Conservation (phyloP, 2,888 invertebrate genomes). For the Plutella xylostella region DNA sequence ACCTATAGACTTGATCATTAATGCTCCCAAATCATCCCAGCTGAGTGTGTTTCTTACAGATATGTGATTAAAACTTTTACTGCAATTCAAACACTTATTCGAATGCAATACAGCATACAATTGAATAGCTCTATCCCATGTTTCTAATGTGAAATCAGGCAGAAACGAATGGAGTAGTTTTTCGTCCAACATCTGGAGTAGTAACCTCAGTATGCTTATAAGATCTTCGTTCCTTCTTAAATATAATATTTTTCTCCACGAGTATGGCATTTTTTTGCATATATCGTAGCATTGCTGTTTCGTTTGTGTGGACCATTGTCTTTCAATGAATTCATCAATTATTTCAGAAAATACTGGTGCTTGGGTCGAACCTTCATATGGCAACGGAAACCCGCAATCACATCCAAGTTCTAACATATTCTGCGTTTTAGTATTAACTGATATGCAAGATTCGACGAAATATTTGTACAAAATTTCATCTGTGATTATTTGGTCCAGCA, state of each 20-base stretch:
- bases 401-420: constrained; percentile 58
- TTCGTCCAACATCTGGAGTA: constrained; percentile 73
- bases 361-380: constrained; percentile 49
- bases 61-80: constrained; percentile 51
- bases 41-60: constrained; percentile 57
- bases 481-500: constrained; percentile 40
- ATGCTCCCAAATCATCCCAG: constrained; percentile 71
- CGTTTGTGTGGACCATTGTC: constrained; percentile 50
- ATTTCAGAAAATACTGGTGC: constrained; percentile 63
- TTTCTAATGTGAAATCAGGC: constrained; percentile 65
- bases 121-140: constrained; percentile 69
- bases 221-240: constrained; percentile 58
- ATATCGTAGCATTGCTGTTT: constrained; percentile 59
- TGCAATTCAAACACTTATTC: constrained; percentile 73
- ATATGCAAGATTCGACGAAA: constrained; percentile 69
- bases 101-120: constrained; percentile 68
- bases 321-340: constrained; percentile 68
- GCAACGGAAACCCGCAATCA: constrained; percentile 71
- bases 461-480: constrained; percentile 58
- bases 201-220: constrained; percentile 62
- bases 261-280: constrained; percentile 71
- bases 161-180: constrained; percentile 64
- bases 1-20: constrained; percentile 73
- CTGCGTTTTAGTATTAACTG: constrained; percentile 57
- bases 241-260: constrained; percentile 71